Base-by-base conservation (phyloP, 1,140 invertebrate species). In the Pseudomyrmex pallidus region DNA sequence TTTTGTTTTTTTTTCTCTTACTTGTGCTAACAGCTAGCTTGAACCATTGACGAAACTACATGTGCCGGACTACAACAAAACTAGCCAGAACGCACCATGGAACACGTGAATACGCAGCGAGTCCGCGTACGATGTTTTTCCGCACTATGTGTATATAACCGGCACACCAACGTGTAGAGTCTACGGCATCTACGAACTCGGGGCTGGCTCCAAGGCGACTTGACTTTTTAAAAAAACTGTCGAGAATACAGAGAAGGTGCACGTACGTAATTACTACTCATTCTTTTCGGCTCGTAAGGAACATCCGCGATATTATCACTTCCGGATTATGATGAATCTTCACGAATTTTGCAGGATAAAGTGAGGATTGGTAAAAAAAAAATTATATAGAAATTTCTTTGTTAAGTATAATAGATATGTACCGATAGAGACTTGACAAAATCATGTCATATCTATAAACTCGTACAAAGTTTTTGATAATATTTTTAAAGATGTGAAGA, bases 211-310 rank as follows among this genome's bases (percentile, higher is more conserved):
- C 91, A 90, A 91, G 90, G 90, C 89, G 90, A 91, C 90, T 91
- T 91, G 89, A 89, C 78, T 89, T 90, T 93, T 93, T 93, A 92
- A 93, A 92, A 93, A 93, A 92, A 93, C 91, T 92, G 91, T 91
- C 91, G 90, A 91, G 88, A 92, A 93, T 93, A 92, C 89, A 93
- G 91, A 93, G 91, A 93, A 92, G 89, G 91, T 91, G 91, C 90
- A 92, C 90, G 90, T 92, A 90, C 90, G 90, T 91, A 90, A 92
- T 92, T 92, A 92, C 88, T 87, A 61, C 73, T 89, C 82, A 85
- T 52, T 62, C 63, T 83, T 22, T 74, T 85, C 57, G 22, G 54
- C 72, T 85, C 44, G 73, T 25, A 82, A 80, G 52, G 76, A 80
- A 80, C 66, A 48, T 74, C 66, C 44, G 66, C 76, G 56, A 80